Conservation (phyloP, 2,888 invertebrate species). For the Erebia aethiops region DNA sequence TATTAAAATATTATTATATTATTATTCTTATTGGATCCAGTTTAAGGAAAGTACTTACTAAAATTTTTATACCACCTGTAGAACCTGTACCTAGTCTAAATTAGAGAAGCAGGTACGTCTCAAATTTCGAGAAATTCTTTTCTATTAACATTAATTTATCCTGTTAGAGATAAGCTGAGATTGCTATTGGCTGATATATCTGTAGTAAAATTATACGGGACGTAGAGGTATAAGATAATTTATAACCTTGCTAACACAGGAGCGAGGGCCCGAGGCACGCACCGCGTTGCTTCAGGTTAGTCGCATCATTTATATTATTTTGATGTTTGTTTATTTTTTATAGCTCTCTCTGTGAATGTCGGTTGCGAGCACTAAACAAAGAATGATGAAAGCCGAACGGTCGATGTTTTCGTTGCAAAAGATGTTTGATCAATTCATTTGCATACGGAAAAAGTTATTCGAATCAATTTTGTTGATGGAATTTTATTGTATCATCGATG, state of each 20-base stretch:
- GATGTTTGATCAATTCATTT: constrained; percentile 77
- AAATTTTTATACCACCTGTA: no score
- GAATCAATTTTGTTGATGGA: constrained; percentile 49
- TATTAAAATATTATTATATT: background rate
- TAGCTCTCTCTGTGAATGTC: constrained; percentile 66
- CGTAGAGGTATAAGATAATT: constrained; percentile 75
- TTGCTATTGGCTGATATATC: constrained; percentile 72
- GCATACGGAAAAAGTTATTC: constrained; percentile 51
- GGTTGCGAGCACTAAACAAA: constrained; percentile 74
- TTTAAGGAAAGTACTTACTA: no score
- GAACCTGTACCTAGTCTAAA: no score
- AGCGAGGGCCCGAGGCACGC: constrained; percentile 56
- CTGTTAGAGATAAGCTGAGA: constrained; percentile 64
- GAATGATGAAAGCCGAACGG: constrained; percentile 78
- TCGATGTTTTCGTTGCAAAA: constrained; percentile 70
- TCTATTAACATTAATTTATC: constrained; percentile 70
- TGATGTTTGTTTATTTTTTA: constrained; percentile 78
- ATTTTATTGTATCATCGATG: constrained; percentile 11
- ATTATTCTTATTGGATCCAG: no score
- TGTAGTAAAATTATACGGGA: constrained; percentile 74
- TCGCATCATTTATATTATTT: constrained; percentile 81
- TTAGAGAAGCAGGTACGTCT: background rate
- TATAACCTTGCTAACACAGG: constrained; percentile 70
- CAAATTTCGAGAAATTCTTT: constrained; percentile 25
- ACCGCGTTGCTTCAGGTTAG: constrained; percentile 75